phyloP scores from a whole-genome alignment of 2,797 vertebrate genomes.

The Tiaroga cobitis region DNA sequence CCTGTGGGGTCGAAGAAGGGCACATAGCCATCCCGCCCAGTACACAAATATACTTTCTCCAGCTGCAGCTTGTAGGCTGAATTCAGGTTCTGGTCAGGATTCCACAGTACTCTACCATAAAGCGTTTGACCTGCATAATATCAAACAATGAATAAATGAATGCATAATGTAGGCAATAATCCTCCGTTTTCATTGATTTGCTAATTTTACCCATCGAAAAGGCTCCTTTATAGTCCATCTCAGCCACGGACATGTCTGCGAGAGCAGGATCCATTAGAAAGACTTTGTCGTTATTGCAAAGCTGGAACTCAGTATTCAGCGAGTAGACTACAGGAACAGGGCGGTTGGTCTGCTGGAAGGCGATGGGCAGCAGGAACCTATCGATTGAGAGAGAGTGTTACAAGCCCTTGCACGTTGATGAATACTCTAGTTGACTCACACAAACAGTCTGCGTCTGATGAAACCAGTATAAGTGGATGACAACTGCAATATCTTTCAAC shows the following conservation, averaged over 20 bases:
- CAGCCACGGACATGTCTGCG: constrained; percentile 87
- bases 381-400: background rate
- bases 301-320: constrained; percentile 96
- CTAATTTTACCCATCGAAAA: constrained; percentile 90
- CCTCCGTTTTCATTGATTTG: background rate
- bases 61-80: constrained; percentile 92
- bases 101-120: constrained; percentile 94
- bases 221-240: constrained; percentile 98
- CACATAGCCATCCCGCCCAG: constrained; percentile 92
- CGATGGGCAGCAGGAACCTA: constrained; percentile 95
- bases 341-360: constrained; percentile 98
- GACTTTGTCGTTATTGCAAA: constrained; percentile 97
- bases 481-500: background rate
- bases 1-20: constrained; percentile 97
- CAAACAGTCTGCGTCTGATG: background rate
- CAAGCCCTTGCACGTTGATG: background rate
- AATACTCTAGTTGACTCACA: constrained; percentile 9
- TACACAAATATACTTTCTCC: constrained; percentile 98
- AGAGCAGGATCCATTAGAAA: constrained; percentile 92
- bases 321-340: constrained; percentile 96
- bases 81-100: constrained; percentile 94
- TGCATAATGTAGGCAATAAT: background rate
- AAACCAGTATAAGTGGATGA: constrained; percentile 11
- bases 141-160: background rate
- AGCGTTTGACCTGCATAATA: constrained; percentile 87